These are phyloP conservation scores for Lanius collurio DNA, from an alignment of 2,113 vertebrate genomes.

Conservation along the genomic window DNA sequence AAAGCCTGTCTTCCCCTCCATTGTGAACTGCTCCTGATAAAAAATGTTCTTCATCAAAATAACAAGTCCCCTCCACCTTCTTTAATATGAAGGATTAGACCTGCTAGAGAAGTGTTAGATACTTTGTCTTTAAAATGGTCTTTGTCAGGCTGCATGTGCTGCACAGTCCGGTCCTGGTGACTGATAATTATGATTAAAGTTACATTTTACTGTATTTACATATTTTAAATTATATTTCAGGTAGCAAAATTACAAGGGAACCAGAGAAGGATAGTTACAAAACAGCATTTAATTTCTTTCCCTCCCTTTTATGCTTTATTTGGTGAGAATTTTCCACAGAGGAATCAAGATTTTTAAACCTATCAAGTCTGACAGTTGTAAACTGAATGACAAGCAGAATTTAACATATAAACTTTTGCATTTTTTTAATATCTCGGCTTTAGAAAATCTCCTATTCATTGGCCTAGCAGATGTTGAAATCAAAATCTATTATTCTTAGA, in stretches of 20 bases:
- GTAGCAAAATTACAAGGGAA: not conserved
- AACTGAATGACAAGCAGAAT: not conserved
- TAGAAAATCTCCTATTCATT: not conserved
- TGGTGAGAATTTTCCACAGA: not conserved
- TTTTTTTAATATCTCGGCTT: not conserved
- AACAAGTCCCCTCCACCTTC: not conserved
- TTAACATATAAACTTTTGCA: not conserved
- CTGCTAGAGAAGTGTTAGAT: not conserved
- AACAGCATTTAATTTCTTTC: not conserved
- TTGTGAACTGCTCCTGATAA: slow-evolving; percentile 19
- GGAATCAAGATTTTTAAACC: not conserved
- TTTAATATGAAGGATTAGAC: not conserved
- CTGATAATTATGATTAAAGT: not conserved
- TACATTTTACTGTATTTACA: not conserved
- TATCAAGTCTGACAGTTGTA: not conserved
- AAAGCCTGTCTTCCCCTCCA: not conserved
- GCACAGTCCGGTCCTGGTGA: not conserved
- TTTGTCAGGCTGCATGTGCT: not conserved
- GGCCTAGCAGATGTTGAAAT: not conserved
- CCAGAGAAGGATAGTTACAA: not conserved
- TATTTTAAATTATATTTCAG: not conserved
- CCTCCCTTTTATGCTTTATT: not conserved
- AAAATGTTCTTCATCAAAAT: not conserved
- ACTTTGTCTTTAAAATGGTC: not conserved
- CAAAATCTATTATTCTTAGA: not conserved